Evolutionary conservation across 2,797 vertebrate species (phyloP).

Genomic region (Neosalanx taihuensis): DNA sequence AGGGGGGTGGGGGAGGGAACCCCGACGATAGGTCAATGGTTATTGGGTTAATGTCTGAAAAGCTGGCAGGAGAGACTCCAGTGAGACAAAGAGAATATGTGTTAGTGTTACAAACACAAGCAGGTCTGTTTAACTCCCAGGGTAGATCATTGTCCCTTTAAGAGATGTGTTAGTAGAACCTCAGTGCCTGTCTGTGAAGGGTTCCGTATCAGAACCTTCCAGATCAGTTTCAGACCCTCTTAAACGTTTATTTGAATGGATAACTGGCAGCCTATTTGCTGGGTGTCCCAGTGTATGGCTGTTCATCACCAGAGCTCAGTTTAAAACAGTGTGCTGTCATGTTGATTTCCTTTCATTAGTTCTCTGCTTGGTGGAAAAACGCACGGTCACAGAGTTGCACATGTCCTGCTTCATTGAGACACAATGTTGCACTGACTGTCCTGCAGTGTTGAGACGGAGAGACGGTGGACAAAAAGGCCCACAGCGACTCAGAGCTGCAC

Average conservation of each 20-base stretch:
- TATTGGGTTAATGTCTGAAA: conserved; percentile 16
- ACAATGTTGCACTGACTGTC: conserved; percentile 14
- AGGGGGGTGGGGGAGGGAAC: too few species aligned
- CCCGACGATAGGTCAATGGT: not conserved
- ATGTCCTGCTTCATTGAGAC: conserved; percentile 36
- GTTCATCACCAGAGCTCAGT: conserved; percentile 35
- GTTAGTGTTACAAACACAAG: conserved; percentile 21
- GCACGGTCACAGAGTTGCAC: conserved; percentile 19
- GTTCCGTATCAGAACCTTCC: too few species aligned
- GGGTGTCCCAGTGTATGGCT: not conserved
- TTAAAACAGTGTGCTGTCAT: conserved; percentile 30
- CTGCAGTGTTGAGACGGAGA: too few species aligned
- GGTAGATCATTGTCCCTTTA: conserved; percentile 13
- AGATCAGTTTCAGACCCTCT: not conserved
- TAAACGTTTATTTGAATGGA: not conserved
- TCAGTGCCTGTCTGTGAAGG: not conserved
- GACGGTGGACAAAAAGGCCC: not conserved
- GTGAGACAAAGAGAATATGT: not conserved
- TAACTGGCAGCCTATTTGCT: not conserved
- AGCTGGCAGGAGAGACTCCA: conserved; percentile 25
- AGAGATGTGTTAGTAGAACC: conserved; percentile 8
- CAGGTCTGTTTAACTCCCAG: conserved; percentile 22
- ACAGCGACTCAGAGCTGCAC: conserved; percentile 11
- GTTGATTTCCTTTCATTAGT: conserved; percentile 2
- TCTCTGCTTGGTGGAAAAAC: conserved; percentile 30